A percentile compares a stretch with the other conserved stretches of the same genome.
Conservation (phyloP, 2,888 invertebrate species). For the Dasypogon diadema region DNA sequence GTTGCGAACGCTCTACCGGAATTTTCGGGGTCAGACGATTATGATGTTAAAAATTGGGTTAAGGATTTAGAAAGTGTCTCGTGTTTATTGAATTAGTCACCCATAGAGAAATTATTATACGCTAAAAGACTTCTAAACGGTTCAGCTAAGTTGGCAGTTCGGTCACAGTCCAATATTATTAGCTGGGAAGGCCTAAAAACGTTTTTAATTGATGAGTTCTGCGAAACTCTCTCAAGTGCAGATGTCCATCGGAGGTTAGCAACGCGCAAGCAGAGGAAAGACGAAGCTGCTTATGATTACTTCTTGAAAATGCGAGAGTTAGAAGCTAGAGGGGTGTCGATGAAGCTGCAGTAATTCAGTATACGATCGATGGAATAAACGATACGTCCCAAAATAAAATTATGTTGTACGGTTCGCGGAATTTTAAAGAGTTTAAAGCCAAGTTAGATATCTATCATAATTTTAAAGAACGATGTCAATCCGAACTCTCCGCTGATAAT, state of each 20-base stretch:
- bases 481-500: not conserved
- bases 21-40: not conserved
- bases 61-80: conserved; percentile 1
- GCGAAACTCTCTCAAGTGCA: conserved; percentile 42
- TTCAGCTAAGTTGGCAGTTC: conserved; percentile 52
- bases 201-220: conserved; percentile 53
- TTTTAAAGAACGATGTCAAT: conserved; percentile 16
- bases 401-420: conserved; percentile 17
- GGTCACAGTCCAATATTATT: conserved; percentile 43
- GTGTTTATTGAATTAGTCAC: conserved; percentile 11
- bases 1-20: not conserved
- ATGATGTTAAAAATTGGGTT: not conserved
- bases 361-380: conserved; percentile 18
- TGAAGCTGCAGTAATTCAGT: conserved; percentile 11
- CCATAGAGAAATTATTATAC: conserved; percentile 6
- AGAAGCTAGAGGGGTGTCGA: not conserved
- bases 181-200: conserved; percentile 50
- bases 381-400: conserved; percentile 7
- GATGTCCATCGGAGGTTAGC: conserved; percentile 54
- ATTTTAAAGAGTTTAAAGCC: conserved; percentile 24
- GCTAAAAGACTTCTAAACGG: conserved; percentile 55
- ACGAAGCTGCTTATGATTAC: conserved; percentile 64
- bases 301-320: conserved; percentile 52
- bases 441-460: conserved; percentile 1
- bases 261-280: conserved; percentile 60